Evolutionary conservation across 1,140 invertebrate genomes (phyloP).

Genomic region (Trinorchestia longiramus): DNA sequence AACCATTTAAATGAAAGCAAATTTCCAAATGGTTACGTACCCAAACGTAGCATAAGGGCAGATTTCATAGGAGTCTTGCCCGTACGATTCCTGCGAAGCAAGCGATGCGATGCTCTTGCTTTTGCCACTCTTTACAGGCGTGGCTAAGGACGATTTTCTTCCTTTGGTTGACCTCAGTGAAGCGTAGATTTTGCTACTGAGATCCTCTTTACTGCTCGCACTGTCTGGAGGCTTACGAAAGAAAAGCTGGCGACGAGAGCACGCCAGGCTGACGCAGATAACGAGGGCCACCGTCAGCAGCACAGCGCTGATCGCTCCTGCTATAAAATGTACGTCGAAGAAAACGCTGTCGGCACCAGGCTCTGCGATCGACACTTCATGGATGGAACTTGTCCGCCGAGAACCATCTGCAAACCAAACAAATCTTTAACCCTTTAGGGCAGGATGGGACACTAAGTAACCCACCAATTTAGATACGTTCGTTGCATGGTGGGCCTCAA

Average conservation of each 20-base stretch:
- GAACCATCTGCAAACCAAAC: not conserved
- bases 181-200: conserved; percentile 60
- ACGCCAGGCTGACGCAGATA: conserved; percentile 58
- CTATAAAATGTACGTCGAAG: conserved; percentile 64
- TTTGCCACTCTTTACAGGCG: conserved; percentile 24
- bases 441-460: no score
- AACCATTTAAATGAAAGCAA: not conserved
- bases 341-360: not conserved
- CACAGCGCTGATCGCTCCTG: conserved; percentile 62
- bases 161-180: conserved; percentile 63
- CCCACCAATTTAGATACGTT: no score
- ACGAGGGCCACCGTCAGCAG: conserved; percentile 60
- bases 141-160: conserved; percentile 58
- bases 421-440: no score
- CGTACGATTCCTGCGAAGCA: conserved; percentile 61
- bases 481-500: no score
- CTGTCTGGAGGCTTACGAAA: conserved; percentile 58
- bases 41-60: conserved; percentile 65
- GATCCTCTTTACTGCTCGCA: conserved; percentile 60
- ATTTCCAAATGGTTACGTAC: conserved; percentile 7
- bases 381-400: conserved; percentile 53
- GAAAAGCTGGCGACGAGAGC: conserved; percentile 59
- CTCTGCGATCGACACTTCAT: conserved; percentile 59
- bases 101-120: conserved; percentile 57
- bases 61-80: conserved; percentile 63